Conservation (phyloP, 2,797 vertebrate genomes). For the Danio albolineatus region DNA sequence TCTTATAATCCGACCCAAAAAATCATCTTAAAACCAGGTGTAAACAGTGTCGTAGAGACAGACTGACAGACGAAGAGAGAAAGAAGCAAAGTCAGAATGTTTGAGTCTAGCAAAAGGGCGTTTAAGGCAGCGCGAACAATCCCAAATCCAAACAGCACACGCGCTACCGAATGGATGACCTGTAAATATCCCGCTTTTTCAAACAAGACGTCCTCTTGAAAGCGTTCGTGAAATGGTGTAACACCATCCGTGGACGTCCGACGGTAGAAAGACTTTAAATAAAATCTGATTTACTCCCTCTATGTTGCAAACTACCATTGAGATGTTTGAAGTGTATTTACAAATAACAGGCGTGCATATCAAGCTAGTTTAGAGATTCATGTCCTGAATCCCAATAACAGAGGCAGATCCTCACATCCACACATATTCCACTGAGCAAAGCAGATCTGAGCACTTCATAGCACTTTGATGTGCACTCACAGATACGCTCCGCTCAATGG, state of each 20-base stretch:
- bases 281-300: slow-evolving; percentile 54
- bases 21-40: no score
- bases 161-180: slow-evolving; percentile 36
- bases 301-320: slow-evolving; percentile 57
- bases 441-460: slow-evolving; percentile 64
- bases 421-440: slow-evolving; percentile 55
- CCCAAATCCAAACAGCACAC: slow-evolving; percentile 46
- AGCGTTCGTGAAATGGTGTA: slow-evolving; percentile 36
- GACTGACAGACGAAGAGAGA: slow-evolving; percentile 34
- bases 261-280: slow-evolving; percentile 58
- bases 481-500: slow-evolving; percentile 61
- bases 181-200: slow-evolving; percentile 17
- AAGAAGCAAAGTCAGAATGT: background rate
- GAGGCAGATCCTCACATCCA: slow-evolving; percentile 59
- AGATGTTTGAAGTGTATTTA: slow-evolving; percentile 66
- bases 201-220: slow-evolving; percentile 49
- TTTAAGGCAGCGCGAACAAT: slow-evolving; percentile 42
- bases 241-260: slow-evolving; percentile 47
- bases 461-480: slow-evolving; percentile 65
- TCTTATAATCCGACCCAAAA: no score
- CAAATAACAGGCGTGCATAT: slow-evolving; percentile 62
- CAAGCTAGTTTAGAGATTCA: slow-evolving; percentile 61
- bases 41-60: background rate
- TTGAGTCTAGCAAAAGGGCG: slow-evolving; percentile 15
- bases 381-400: slow-evolving; percentile 63